These are phyloP conservation scores for Sinocyclocheilus grahami DNA, from an alignment of 2,113 vertebrate genomes.

Conservation along the genomic window DNA sequence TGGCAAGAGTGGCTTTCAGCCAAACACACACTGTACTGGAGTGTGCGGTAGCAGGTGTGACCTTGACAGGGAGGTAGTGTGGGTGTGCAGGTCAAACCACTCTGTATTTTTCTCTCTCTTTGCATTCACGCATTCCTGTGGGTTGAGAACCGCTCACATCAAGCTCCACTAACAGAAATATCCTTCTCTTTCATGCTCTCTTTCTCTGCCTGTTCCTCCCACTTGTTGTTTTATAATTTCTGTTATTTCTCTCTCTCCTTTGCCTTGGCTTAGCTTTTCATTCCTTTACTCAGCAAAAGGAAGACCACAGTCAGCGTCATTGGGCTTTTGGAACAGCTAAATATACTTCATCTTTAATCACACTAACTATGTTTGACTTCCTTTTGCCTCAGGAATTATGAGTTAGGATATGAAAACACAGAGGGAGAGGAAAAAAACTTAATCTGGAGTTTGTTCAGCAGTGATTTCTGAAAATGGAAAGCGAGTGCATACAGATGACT, in stretches of 20 bases:
- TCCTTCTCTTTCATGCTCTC: conserved; percentile 10
- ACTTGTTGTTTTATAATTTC: not conserved
- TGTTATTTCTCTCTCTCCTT: conserved; percentile 9
- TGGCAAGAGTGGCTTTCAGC: conserved; percentile 7
- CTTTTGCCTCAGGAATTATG: conserved; percentile 14
- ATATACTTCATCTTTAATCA: conserved; percentile 46
- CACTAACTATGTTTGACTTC: not conserved
- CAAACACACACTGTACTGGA: conserved; percentile 30
- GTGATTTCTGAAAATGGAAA: not conserved
- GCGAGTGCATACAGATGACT: not conserved
- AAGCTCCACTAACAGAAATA: conserved; percentile 1
- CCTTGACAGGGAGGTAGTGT: conserved; percentile 45
- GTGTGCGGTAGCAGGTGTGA: conserved; percentile 41
- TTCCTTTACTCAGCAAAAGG: conserved; percentile 45
- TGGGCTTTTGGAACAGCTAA: conserved; percentile 25
- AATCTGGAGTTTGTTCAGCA: not conserved
- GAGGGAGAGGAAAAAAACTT: not conserved
- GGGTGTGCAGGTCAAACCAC: conserved; percentile 37
- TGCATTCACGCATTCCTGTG: conserved; percentile 34
- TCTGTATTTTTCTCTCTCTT: conserved; percentile 25
- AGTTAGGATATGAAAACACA: not conserved
- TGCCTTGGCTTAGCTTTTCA: conserved; percentile 5
- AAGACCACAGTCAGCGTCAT: conserved; percentile 3
- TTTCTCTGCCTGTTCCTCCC: conserved; percentile 3
- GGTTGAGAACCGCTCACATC: not conserved